Evolutionary conservation across 92 coral and sea anemone genomes (phyloP), one percentile per base, ranked within the genome.

Genomic region (Epizoanthus illoricatus): DNA sequence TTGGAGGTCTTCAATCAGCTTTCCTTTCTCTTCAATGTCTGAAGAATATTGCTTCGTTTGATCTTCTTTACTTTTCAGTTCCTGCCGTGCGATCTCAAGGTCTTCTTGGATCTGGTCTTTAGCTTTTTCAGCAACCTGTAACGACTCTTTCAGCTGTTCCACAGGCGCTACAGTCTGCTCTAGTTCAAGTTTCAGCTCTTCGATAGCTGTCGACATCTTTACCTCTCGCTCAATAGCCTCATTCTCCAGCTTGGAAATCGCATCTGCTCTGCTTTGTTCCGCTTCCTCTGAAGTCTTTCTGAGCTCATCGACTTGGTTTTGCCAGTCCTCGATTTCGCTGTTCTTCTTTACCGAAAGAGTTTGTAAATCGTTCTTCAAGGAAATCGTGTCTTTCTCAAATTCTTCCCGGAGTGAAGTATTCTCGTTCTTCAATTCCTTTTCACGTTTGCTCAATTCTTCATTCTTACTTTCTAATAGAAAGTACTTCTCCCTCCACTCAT

Each of bases 21-120:
- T 69, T 24, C 93, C 81, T 57, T 90, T 82, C 71, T 87, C 84
- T 19, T 91, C 91, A 19, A 89, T 80, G 40, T 90, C 89, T 41
- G 56, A 45, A 17, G 88, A 84, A 74, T 74, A 80, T 57, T 60
- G 76, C 36, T 81, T 86, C 33, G 90, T 72, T 43, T 73, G 86
- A 56, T 40, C 72, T 55, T 89, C 89, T 71, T 87, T 86, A 24
- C 80, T 58, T 24, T 79, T 79, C 85, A 83, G 87, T 11, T 85
- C 68, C 65, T 21, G 75, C 16, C 73, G 43, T 13, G 87, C 71
- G 28, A 11, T 59, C 65, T 93, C 81, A 5, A 59, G 55, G 19
- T 81, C 88, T 5, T 18, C 21, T 16, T 61, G 24, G 16, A 70
- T 66, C 12, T 84, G 69, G 54, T 88, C 89, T 62, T 79, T 85